Conservation (phyloP, 2,797 vertebrate species). For the Pterois miles region DNA sequence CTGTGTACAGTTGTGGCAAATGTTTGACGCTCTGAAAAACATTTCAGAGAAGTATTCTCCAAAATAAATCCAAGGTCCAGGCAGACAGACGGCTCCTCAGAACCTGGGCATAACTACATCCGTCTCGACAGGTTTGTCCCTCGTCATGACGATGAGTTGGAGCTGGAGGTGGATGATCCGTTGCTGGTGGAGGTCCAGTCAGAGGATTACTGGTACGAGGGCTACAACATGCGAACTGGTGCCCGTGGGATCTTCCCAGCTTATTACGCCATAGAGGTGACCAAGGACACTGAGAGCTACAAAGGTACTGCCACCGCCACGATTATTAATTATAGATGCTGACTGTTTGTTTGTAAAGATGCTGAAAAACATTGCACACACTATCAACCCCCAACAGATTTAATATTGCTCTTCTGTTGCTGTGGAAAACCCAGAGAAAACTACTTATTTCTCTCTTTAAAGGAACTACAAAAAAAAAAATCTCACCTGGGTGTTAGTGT, state of each 20-base stretch:
- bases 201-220: constrained; percentile 97
- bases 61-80: neutral
- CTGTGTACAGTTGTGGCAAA: too few species aligned
- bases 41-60: neutral
- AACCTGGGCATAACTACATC: neutral
- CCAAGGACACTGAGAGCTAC: constrained; percentile 88
- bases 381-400: neutral
- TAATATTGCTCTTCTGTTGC: neutral
- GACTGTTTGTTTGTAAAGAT: neutral
- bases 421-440: neutral
- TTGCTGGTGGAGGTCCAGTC: constrained; percentile 95
- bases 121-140: constrained; percentile 90
- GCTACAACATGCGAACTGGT: constrained; percentile 96
- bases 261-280: constrained; percentile 94
- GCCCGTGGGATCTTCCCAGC: constrained; percentile 93
- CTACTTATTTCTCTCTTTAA: neutral
- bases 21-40: too few species aligned
- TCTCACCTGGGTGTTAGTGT: neutral
- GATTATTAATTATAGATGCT: neutral
- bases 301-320: constrained; percentile 80
- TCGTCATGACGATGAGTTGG: constrained; percentile 93
- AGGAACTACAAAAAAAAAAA: neutral
- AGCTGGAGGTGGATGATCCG: constrained; percentile 96
- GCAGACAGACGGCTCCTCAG: neutral
- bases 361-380: neutral